A percentile compares a stretch with the other conserved stretches of the same genome.
Conservation (phyloP, 2,888 invertebrate species). For the Coelopa pilipes region DNA sequence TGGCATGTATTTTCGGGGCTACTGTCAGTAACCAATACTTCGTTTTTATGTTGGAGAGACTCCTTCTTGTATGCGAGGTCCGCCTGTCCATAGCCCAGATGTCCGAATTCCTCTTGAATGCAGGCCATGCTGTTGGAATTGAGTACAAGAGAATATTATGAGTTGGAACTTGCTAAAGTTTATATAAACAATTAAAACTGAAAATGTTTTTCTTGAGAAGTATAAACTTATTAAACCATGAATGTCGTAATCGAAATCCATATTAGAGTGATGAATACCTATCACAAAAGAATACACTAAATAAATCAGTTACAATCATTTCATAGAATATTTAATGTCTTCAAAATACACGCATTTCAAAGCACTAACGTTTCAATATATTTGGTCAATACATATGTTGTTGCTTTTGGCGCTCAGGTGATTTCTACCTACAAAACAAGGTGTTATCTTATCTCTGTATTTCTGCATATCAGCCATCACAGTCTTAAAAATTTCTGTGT, state of each 20-base stretch:
- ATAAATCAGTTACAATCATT: too few relatives aligned
- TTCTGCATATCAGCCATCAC: constrained; percentile 6
- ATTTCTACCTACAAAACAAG: not conserved
- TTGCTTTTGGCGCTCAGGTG: not conserved
- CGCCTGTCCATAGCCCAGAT: constrained; percentile 65
- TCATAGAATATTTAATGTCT: too few relatives aligned
- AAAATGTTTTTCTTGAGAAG: too few relatives aligned
- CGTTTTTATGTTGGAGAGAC: constrained; percentile 51
- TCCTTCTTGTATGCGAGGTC: constrained; percentile 59
- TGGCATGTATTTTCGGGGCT: constrained; percentile 66
- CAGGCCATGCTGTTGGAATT: constrained; percentile 71
- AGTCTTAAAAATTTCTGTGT: not conserved
- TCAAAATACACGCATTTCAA: too few relatives aligned
- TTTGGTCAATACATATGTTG: too few relatives aligned
- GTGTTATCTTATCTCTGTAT: constrained; percentile 2
- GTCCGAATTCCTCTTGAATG: constrained; percentile 74
- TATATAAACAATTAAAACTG: too few relatives aligned
- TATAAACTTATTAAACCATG: too few relatives aligned
- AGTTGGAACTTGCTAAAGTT: too few relatives aligned
- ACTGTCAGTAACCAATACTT: constrained; percentile 64
- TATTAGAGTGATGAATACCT: too few relatives aligned
- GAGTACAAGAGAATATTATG: constrained; percentile 32
- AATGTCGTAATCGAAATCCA: too few relatives aligned
- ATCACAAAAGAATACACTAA: too few relatives aligned
- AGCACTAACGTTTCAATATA: too few relatives aligned